Base-by-base conservation (phyloP, 2,113 vertebrate species). In the Semicossyphus pulcher region DNA sequence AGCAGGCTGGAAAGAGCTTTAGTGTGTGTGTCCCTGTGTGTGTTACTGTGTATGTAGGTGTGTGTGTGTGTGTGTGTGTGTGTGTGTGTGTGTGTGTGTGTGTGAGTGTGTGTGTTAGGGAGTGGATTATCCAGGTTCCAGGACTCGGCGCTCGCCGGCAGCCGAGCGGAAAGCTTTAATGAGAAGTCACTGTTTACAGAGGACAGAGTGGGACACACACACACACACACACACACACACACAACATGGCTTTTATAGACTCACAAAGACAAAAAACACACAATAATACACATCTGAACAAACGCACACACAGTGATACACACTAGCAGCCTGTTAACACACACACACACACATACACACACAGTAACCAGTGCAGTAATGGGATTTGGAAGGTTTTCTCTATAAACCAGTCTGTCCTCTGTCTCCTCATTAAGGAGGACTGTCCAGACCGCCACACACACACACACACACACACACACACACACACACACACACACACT, bases 61-160 rank as follows among this genome's bases (percentile, higher is more conserved):
- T 60, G 34, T 34, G 20, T 59, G 32, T 62, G 25, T 69, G 63
- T 64, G 26, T 60, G 62, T 54, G 45, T 48, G 61, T 58, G 62
- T 51, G 39, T 34, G 66, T 42, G 64, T 41, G 26, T 41, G 47
- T 65, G 52, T 47, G 52, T 32, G 56, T 52, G 34, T 63, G 57
- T 70, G 58, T 54, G 62, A 39, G 68, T 64, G 78, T 60, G 78
- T 16, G 79, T 47, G 58, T 57, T 29, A 26, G 29, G 80, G 60
- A 87, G 89, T 87, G 89, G 89, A 89, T 90, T 90, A 90, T 89
- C 86, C 83, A 81, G 86, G 83, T 86, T 86, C 74, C 76, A 81
- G 85, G 83, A 88, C 74, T 88, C 51, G 26, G 49, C 15, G 31
- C 81, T 89, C n/a, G 11, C 73, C 52, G 14, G 86, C 89, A 89